Evolutionary conservation across 1,140 invertebrate species (phyloP), one percentile per base, ranked within the genome.

Genomic region (Lasioglossum baleicum): DNA sequence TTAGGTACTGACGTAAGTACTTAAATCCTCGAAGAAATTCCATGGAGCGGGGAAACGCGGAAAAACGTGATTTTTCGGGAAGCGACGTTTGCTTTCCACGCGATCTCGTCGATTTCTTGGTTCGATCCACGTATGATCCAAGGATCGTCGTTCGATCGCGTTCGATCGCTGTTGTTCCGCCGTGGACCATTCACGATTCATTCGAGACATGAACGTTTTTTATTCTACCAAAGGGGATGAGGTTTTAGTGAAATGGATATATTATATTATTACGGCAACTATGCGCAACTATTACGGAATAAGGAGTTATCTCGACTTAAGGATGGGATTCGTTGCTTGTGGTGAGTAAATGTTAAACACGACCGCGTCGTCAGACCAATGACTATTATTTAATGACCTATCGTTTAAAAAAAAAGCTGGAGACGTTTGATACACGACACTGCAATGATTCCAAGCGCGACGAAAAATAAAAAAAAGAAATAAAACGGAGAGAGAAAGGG

Each of bases 321-420:
- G 74, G n/a, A 73, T 67, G 69, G 67, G 74, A 88, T 86, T 81
- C 58, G 58, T 81, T 80, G 80, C 63, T 84, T 60, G 79, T 79
- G 65, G 68, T 11, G 81, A 42, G 69, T 86, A 85, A 86, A 79
- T 51, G 56, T 80, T 84, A 88, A 88, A 85, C 84, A 85, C 82
- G 85, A 90, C 88, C 82, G 87, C 86, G 85, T 90, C 86, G 88
- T 89, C 86, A 91, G 88, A 92, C 91, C 90, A 92, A 92, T 92
- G 90, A 92, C 81, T 92, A 92, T 91, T 89, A 76, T 91, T 90
- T 91, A 91, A 81, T 88, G 82, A 84, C 75, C 69, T 83, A 89
- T 88, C 81, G 81, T 89, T 90, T 89, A 48, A 48, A 48, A 87
- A 87, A 88, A 58, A 88, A 58, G 77, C 71, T 81, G 78, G 56